These are phyloP conservation scores for Aramus guarauna DNA, from an alignment of 2,113 vertebrate genomes.

Conservation along the genomic window DNA sequence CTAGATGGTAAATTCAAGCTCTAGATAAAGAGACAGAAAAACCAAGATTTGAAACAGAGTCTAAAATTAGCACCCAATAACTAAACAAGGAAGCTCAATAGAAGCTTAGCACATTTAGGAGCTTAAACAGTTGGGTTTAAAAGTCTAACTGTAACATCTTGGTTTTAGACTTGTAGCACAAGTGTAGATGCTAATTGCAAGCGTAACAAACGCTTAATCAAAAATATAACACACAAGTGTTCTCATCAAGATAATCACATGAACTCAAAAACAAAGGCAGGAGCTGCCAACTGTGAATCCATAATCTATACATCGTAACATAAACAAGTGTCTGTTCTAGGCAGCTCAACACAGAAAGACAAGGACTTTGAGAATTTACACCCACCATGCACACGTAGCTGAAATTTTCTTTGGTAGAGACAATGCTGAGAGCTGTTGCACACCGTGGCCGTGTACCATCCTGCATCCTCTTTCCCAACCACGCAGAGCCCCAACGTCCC, in stretches of 20 bases:
- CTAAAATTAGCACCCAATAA: not conserved
- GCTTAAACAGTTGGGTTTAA: not conserved
- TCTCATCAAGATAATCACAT: not conserved
- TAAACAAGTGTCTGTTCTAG: not conserved
- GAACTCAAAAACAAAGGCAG: not conserved
- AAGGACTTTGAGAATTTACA: not conserved
- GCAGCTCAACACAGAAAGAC: not conserved
- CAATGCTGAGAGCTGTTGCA: not conserved
- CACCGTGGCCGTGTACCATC: rapidly evolving
- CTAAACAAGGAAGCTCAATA: not conserved
- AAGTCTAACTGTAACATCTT: not conserved
- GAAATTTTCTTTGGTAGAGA: not conserved
- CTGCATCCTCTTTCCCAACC: not conserved
- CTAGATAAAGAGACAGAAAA: not conserved
- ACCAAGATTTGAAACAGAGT: not conserved
- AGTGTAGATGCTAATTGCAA: not conserved
- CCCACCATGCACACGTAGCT: not conserved
- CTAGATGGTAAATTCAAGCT: not conserved
- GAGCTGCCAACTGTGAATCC: not conserved
- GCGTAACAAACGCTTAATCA: not conserved
- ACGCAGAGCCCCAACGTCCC: rapidly evolving
- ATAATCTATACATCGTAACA: not conserved
- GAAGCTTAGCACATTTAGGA: not conserved
- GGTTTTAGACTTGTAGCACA: not conserved
- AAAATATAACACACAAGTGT: not conserved